Base-by-base conservation (phyloP, 1,140 invertebrate genomes). In the Lepidurus packardi region DNA sequence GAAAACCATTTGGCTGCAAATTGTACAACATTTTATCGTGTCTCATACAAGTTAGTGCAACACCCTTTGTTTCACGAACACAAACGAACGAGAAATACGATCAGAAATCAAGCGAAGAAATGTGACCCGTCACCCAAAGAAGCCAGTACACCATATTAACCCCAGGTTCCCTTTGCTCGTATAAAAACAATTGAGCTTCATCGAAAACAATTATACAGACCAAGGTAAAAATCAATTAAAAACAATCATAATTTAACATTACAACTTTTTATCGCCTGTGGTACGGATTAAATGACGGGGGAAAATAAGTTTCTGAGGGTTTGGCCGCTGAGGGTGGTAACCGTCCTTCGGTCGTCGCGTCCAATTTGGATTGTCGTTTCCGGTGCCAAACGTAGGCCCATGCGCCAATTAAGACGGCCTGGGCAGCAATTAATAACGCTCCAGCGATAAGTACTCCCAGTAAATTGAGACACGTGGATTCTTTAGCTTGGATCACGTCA, bases 381-480 rank as follows among this genome's bases (percentile, higher is more conserved):
- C 81, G 83, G 76, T 83, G 82, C 83, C 85, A 85, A n/a, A 86
- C 77, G 81, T 82, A 85, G 7, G 83, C 81, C 83, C 84, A 86
- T 9, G 83, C 83, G 42, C 85, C 79, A 11, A 87, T 80, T 21
- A 86, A 80, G 5, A 84, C 82, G 44, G 86, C 53, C 80, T 86
- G 86, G 73, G 85, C 83, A 6, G 84, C 80, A 5, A 86, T 80
- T 80, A 86, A 85, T n/a, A 85, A 79, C 25, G 82, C 82, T 73
- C 82, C 82, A 73, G 83, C 84, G 41, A 85, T 79, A 24, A 86
- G 80, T 24, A 86, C 79, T 3, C 83, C 82, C 24, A 84, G 82
- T 43, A 83, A 81, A 75, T 83, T 84, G 16, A 84, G 43, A 76
- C 84, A 85, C 16, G 77, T 73, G 1, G 79, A 53, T 34, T 44